Base-by-base conservation (phyloP, 2,113 vertebrate species). In the Electrona antarctica region DNA sequence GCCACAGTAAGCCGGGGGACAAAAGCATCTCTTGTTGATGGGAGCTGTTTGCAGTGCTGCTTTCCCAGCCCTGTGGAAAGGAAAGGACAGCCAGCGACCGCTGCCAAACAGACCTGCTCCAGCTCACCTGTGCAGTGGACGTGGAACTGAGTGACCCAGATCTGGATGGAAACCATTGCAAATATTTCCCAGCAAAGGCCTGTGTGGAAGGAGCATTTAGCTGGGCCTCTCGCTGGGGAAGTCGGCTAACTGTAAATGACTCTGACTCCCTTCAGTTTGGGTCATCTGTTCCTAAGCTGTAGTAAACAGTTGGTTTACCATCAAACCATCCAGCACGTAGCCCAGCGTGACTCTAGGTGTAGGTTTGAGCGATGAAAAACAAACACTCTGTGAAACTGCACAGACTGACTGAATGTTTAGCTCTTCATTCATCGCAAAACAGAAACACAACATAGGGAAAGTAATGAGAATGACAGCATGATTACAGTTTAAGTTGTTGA, bases 111-210 rank as follows among this genome's bases (percentile, higher is more conserved):
- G 92, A 90, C 88, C 87, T 85, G 87, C 74, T 89, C 88, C 86
- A 80, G 84, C 89, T 93, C 88, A 93, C 92, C 92, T 93, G 92
- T 89, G 82, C 89, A 57, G 80, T 74, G 83, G 85, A 77, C 87
- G 81, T 84, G 80, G 88, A 91, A 91, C 85, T 29, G 74, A 86
- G 71, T 86, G 88, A 90, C 87, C 87, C 88, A 91, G 78, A 89
- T 91, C 84, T 89, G 87, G 86, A 91, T 86, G 89, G 89, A 92
- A 90, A 91, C 88, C 89, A 90, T 92, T 89, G 89, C 85, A 91
- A 91, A 91, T 90, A 92, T 90, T 90, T 90, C 89, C 90, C 89
- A 87, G 86, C 87, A 85, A 83, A 61, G 83, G 21, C 74, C 83
- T 89, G 77, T 89, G 77, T 87, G 88, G 87, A 89, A 87, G 85